A percentile compares a stretch with the other conserved stretches of the same genome.
These are phyloP conservation scores for Cheilosia vernalis DNA, from an alignment of 2,888 invertebrate species.

Conservation along the genomic window DNA sequence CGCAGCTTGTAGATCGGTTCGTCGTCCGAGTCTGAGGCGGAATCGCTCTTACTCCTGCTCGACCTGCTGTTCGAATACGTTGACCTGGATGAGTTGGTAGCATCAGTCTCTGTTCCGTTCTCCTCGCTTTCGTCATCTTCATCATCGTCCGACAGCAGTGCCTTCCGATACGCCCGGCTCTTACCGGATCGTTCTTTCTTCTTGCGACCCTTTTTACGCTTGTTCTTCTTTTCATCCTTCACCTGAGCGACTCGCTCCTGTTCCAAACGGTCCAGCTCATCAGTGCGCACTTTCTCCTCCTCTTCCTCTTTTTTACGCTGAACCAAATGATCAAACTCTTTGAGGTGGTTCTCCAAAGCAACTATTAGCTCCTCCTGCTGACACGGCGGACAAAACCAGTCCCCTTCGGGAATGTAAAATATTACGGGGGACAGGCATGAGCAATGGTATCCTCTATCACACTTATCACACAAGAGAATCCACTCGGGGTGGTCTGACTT, in stretches of 20 bases:
- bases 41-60: conserved; percentile 75
- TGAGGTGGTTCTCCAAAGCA: conserved; percentile 89
- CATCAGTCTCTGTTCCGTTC: conserved; percentile 77
- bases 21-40: conserved; percentile 84
- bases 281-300: conserved; percentile 78
- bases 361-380: conserved; percentile 92
- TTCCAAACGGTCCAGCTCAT: conserved; percentile 77
- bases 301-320: conserved; percentile 83
- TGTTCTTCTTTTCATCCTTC: conserved; percentile 76
- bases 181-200: conserved; percentile 62
- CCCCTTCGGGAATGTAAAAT: conserved; percentile 97
- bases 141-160: conserved; percentile 47
- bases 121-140: conserved; percentile 62
- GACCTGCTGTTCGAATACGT: conserved; percentile 76
- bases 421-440: conserved; percentile 96
- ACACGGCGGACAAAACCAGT: conserved; percentile 99
- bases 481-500: conserved; percentile 97
- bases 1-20: conserved; percentile 93
- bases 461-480: conserved; percentile 97
- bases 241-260: conserved; percentile 82
- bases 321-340: conserved; percentile 90
- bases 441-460: conserved; percentile 99
- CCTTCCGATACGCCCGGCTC: conserved; percentile 28
- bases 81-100: conserved; percentile 72
- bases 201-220: conserved; percentile 69